Conservation (phyloP, 92 coral and sea anemone genomes). For the Nematostella vectensis region DNA sequence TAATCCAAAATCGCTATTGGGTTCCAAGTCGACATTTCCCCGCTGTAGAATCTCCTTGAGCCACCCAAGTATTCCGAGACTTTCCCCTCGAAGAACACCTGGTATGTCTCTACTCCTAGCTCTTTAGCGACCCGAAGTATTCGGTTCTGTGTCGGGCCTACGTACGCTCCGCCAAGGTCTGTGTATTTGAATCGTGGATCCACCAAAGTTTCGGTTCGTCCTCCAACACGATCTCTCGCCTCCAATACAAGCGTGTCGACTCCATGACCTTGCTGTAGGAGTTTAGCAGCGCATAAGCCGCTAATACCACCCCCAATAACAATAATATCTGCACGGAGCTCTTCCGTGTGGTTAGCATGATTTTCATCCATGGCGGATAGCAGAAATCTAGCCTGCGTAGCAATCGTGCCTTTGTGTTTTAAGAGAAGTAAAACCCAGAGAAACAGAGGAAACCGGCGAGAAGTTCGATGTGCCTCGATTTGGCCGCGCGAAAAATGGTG, state of each 20-base stretch:
- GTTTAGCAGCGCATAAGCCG: constrained; percentile 90
- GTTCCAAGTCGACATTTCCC: constrained; percentile 88
- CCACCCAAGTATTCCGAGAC: constrained; percentile 75
- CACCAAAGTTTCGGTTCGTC: constrained; percentile 78
- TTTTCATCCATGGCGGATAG: too few species aligned
- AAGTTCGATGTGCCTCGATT: too few species aligned
- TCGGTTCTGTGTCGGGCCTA: constrained; percentile 91
- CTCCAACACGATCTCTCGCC: constrained; percentile 97
- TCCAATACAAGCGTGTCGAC: constrained; percentile 66
- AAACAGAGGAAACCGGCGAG: too few species aligned
- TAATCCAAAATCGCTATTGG: constrained; percentile 84
- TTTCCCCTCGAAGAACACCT: constrained; percentile 64
- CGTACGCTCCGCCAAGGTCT: constrained; percentile 92
- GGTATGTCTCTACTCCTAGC: constrained; percentile 77
- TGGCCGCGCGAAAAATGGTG: too few species aligned
- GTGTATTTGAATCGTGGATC: constrained; percentile 70
- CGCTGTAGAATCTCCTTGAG: constrained; percentile 38
- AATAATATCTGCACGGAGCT: constrained; percentile 57
- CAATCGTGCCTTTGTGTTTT: too few species aligned
- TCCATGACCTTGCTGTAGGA: constrained; percentile 47
- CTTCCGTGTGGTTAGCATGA: too few species aligned
- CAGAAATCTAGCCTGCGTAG: too few species aligned
- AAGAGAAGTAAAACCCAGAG: too few species aligned
- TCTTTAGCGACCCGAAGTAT: constrained; percentile 88
- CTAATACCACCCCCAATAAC: constrained; percentile 95